phyloP scores from a whole-genome alignment of 30 jellyfish, hydroid and myxozoan species.

The Pseudorhiza aurosa region DNA sequence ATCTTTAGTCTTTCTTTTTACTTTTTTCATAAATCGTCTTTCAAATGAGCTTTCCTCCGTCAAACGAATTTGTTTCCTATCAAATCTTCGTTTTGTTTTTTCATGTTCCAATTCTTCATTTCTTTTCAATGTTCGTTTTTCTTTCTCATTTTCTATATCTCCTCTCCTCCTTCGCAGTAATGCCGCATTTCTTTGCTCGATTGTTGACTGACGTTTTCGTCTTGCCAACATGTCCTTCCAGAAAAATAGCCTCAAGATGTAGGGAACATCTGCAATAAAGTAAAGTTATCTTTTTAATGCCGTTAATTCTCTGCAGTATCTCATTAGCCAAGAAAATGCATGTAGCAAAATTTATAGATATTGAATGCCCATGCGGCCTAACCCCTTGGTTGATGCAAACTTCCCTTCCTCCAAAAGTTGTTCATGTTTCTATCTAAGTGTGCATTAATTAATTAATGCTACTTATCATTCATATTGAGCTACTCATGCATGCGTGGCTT shows the following conservation, averaged over 20 bases:
- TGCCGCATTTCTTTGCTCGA: constrained; percentile 16
- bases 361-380: too few species aligned
- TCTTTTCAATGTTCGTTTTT: neutral
- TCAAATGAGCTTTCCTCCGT: constrained; percentile 53
- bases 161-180: constrained; percentile 54
- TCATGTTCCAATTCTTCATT: neutral
- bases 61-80: constrained; percentile 25
- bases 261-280: constrained; percentile 84
- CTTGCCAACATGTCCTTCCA: constrained; percentile 99
- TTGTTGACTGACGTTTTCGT: constrained; percentile 71
- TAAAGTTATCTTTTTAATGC: too few species aligned
- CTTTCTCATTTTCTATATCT: constrained; percentile 29
- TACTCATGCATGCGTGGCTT: too few species aligned
- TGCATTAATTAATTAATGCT: too few species aligned
- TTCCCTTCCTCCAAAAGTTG: too few species aligned
- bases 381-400: too few species aligned
- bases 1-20: constrained; percentile 75
- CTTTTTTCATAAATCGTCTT: constrained; percentile 44
- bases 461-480: too few species aligned
- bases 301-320: too few species aligned
- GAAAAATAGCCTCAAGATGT: constrained; percentile 89
- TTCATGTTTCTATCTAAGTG: too few species aligned
- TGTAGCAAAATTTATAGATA: too few species aligned
- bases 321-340: too few species aligned
- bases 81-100: constrained; percentile 19